Evolutionary conservation across 2,797 vertebrate species (phyloP).

Genomic region (Allobates femoralis): DNA sequence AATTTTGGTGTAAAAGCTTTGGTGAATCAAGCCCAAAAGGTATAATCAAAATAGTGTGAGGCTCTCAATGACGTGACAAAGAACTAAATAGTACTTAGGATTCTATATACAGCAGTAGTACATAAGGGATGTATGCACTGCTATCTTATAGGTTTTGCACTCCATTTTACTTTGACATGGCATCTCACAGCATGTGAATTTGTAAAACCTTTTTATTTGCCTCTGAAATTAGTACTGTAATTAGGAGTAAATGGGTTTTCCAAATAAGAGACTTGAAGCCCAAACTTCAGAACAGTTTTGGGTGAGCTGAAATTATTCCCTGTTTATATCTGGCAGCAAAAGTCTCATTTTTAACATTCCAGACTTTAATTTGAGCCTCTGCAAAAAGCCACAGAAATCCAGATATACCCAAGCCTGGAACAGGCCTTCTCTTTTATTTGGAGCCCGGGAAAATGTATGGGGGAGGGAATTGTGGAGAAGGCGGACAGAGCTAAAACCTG

Average conservation of each 20-base stretch:
- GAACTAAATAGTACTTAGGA: background rate
- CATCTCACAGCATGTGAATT: background rate
- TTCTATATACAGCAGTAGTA: background rate
- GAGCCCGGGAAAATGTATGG: conserved; percentile 56
- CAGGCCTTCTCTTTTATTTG: conserved; percentile 64
- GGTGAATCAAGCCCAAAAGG: too few relatives aligned
- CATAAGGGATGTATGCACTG: background rate
- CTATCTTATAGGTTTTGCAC: background rate
- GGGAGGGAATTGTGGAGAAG: conserved; percentile 44
- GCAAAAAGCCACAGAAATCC: conserved; percentile 64
- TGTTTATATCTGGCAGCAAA: conserved; percentile 63
- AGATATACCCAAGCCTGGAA: conserved; percentile 62
- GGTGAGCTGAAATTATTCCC: conserved; percentile 63
- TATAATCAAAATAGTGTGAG: too few relatives aligned
- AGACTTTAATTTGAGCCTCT: conserved; percentile 64
- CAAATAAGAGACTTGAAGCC: conserved; percentile 61
- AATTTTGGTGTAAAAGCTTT: too few relatives aligned
- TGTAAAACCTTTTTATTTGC: conserved; percentile 38
- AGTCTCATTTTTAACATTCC: conserved; percentile 63
- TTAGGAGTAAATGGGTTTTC: conserved; percentile 58
- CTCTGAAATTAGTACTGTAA: conserved; percentile 53
- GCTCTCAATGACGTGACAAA: background rate
- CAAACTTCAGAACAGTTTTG: conserved; percentile 60
- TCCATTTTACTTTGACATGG: background rate
- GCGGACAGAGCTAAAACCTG: conserved; percentile 57